These are phyloP conservation scores for Erpornis zantholeuca DNA, from an alignment of 2,113 vertebrate genomes.

Conservation along the genomic window DNA sequence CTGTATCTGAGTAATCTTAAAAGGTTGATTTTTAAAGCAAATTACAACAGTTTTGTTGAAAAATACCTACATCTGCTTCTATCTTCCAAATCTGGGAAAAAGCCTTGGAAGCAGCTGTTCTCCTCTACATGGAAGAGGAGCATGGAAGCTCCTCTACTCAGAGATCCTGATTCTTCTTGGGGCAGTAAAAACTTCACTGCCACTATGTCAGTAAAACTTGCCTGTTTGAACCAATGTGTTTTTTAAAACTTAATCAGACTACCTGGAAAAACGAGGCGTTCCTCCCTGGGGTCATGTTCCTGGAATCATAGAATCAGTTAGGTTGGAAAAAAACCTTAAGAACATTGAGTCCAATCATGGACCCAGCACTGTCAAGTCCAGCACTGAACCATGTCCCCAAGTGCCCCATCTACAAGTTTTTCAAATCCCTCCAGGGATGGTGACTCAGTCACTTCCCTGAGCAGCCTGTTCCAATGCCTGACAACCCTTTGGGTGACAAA, in stretches of 20 bases:
- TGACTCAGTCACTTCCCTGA: not conserved
- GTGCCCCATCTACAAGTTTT: accelerated
- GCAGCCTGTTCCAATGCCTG: not conserved
- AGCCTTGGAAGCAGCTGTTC: not conserved
- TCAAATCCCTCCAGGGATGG: not conserved
- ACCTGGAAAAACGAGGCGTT: not conserved
- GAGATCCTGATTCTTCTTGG: not conserved
- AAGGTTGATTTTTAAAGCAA: not conserved
- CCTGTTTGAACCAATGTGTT: not conserved
- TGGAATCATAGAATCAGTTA: not conserved
- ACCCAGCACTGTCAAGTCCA: not conserved
- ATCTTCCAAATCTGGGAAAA: not conserved
- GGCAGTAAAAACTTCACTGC: not conserved
- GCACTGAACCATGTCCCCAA: not conserved
- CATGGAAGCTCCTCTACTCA: not conserved
- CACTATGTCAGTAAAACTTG: not conserved
- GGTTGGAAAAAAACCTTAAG: not conserved
- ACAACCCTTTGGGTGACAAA: accelerated
- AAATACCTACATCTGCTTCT: not conserved
- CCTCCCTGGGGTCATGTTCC: not conserved
- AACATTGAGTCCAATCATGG: accelerated
- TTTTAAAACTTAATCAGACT: not conserved
- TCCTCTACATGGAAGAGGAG: too few relatives aligned
- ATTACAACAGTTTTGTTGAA: not conserved
- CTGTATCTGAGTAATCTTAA: not conserved